Evolutionary conservation across 2,113 vertebrate genomes (phyloP).

Genomic region (Oryzias celebensis): DNA sequence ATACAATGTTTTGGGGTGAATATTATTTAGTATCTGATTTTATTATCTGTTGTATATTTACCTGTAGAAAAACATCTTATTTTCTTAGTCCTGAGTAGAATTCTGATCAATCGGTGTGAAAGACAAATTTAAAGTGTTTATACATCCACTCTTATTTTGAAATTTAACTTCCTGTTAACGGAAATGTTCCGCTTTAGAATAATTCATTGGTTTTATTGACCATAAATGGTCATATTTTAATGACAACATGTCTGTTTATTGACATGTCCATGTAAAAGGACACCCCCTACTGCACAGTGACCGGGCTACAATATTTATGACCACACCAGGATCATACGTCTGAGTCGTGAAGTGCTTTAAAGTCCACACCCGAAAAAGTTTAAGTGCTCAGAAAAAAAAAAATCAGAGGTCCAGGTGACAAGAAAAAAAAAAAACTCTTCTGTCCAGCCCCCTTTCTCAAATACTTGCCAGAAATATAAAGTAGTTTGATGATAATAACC

Average conservation of each 20-base stretch:
- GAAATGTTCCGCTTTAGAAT: conserved; percentile 15
- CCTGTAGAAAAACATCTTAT: conserved; percentile 17
- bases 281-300: conserved; percentile 7
- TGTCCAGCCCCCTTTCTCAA: conserved; percentile 36
- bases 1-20: conserved; percentile 3
- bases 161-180: conserved; percentile 25
- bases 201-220: conserved; percentile 55
- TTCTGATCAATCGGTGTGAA: conserved; percentile 8
- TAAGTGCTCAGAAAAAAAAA: conserved; percentile 70
- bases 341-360: conserved; percentile 66
- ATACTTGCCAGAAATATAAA: conserved; percentile 33
- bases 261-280: conserved; percentile 31
- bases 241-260: conserved; percentile 48
- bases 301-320: conserved; percentile 33
- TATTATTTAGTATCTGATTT: neutral
- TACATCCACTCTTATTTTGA: conserved; percentile 14
- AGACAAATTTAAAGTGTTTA: conserved; percentile 45
- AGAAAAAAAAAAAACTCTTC: conserved; percentile 48
- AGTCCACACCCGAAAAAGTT: conserved; percentile 62
- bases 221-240: conserved; percentile 51
- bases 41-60: conserved; percentile 2
- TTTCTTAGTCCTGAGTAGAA: conserved; percentile 27
- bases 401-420: conserved; percentile 44
- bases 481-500: too few species aligned
- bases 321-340: conserved; percentile 56